phyloP scores from a whole-genome alignment of 2,888 invertebrate genomes.

The Philonicus albiceps region DNA sequence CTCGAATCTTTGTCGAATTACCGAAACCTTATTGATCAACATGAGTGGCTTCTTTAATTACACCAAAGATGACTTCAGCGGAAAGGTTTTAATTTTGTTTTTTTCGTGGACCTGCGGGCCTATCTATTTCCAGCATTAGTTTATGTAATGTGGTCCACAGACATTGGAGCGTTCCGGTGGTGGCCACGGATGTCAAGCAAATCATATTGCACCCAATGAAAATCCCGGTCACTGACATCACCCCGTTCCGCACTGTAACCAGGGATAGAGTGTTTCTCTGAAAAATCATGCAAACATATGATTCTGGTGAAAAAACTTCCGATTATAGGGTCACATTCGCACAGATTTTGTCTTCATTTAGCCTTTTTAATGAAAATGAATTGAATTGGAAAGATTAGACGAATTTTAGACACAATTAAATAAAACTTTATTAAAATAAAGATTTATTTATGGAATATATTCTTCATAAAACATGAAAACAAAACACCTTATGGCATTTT shows the following conservation, averaged over 20 bases:
- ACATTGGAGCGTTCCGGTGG: not conserved
- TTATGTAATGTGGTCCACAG: not conserved
- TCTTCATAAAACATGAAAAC: too few species aligned
- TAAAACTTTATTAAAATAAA: too few species aligned
- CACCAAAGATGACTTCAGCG: not conserved
- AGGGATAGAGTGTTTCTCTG: not conserved
- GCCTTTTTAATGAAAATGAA: too few species aligned
- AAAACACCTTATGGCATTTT: too few species aligned
- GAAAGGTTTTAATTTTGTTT: not conserved
- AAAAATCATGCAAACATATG: not conserved
- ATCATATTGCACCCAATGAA: not conserved
- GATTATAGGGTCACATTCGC: not conserved
- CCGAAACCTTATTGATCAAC: not conserved
- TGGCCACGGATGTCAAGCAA: conserved; percentile 30
- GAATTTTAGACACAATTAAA: too few species aligned
- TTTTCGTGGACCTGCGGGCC: not conserved
- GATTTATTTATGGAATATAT: too few species aligned
- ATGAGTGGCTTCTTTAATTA: not conserved
- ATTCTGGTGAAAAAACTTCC: not conserved
- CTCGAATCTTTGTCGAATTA: not conserved
- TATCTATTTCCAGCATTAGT: not conserved
- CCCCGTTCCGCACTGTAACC: conserved; percentile 10
- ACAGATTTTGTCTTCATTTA: not conserved
- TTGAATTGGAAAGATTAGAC: too few species aligned
- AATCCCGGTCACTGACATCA: conserved; percentile 27